Percentiles rank a stretch among this genome's conserved stretches.
These are phyloP conservation scores for Monodelphis domestica DNA, from an alignment of 2,797 vertebrate species.

Conservation along the genomic window DNA sequence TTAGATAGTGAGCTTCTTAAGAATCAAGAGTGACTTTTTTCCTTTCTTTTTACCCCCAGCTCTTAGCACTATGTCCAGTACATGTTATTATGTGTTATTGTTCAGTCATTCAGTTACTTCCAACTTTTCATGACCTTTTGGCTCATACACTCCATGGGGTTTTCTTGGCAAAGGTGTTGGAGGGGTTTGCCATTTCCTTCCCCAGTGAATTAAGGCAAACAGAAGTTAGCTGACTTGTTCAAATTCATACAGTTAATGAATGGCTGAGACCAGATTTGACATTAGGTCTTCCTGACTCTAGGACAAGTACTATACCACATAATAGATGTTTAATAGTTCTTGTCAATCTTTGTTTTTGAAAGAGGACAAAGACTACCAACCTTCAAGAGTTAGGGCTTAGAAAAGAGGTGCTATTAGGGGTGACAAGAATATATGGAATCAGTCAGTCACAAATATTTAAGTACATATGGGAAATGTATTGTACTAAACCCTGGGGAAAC, in stretches of 20 bases:
- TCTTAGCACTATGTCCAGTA: too few relatives aligned
- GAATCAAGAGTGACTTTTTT: not conserved
- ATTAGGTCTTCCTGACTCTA: not conserved
- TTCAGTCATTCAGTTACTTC: not conserved
- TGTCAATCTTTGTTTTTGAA: not conserved
- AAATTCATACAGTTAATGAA: not conserved
- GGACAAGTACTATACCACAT: not conserved
- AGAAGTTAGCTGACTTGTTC: not conserved
- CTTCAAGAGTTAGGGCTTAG: too few relatives aligned
- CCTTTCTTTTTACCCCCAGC: not conserved
- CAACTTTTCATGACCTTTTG: not conserved
- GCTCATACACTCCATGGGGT: not conserved
- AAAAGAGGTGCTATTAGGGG: too few relatives aligned
- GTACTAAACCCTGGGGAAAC: too few relatives aligned
- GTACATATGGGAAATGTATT: too few relatives aligned
- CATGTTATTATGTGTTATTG: not conserved
- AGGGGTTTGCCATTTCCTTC: not conserved
- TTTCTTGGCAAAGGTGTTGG: not conserved
- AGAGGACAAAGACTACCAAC: not conserved
- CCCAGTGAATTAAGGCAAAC: not conserved
- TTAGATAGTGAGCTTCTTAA: not conserved
- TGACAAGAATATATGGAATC: too few relatives aligned
- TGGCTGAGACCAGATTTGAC: not conserved
- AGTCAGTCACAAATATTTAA: too few relatives aligned
- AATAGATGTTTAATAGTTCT: not conserved